Conservation (phyloP, 2,797 vertebrate genomes). For the Holocentrus rufus region DNA sequence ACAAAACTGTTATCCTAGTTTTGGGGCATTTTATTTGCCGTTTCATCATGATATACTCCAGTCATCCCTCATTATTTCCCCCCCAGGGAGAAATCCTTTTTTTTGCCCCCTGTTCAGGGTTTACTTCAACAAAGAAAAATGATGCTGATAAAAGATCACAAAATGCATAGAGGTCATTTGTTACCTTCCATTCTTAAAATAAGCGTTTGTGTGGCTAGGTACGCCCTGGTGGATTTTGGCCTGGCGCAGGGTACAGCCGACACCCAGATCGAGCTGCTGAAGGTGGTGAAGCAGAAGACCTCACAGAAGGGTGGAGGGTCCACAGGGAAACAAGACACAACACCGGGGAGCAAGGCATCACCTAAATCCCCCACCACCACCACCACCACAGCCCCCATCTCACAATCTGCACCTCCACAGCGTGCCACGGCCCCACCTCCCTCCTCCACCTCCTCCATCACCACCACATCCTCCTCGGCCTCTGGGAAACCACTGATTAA, state of each 20-base stretch:
- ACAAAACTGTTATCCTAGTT: background rate
- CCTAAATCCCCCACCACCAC: conserved; percentile 32
- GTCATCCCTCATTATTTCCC: too few species aligned
- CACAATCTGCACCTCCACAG: conserved; percentile 68
- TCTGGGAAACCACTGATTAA: conserved; percentile 80
- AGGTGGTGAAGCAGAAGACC: conserved; percentile 84
- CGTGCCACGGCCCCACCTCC: conserved; percentile 56
- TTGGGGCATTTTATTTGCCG: background rate
- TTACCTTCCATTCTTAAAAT: background rate
- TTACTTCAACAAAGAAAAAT: background rate
- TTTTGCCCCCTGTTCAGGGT: too few species aligned
- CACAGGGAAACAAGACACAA: conserved; percentile 74
- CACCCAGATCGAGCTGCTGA: conserved; percentile 93
- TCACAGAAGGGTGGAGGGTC: conserved; percentile 85
- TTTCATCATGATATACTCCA: background rate
- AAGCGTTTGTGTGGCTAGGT: conserved; percentile 76
- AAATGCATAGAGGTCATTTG: background rate
- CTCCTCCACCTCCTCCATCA: conserved; percentile 71
- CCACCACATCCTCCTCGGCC: conserved; percentile 47
- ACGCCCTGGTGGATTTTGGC: conserved; percentile 96
- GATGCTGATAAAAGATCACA: too few species aligned
- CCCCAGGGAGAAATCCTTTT: too few species aligned
- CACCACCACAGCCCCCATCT: conserved; percentile 51
- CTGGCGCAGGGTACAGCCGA: conserved; percentile 95
- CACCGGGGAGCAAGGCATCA: conserved; percentile 77